phyloP scores from a whole-genome alignment of 1,140 invertebrate species.

The Tetragnatha versicolor region DNA sequence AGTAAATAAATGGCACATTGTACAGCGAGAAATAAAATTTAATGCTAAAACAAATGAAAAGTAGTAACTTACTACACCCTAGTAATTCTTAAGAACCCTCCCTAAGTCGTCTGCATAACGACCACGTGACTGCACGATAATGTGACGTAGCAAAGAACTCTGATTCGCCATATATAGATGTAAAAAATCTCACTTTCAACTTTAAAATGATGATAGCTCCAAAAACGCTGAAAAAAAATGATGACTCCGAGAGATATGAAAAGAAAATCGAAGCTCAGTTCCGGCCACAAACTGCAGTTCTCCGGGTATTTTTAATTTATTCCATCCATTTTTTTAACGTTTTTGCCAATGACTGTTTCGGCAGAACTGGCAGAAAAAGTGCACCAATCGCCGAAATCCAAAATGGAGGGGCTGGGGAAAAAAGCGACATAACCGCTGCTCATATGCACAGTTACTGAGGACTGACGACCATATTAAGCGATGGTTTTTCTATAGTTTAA shows the following conservation, averaged over 20 bases:
- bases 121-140: too few relatives aligned
- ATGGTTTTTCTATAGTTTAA: conserved; percentile 56
- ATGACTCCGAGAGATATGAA: conserved; percentile 33
- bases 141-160: too few relatives aligned
- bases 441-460: conserved; percentile 27
- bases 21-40: too few relatives aligned
- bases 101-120: too few relatives aligned
- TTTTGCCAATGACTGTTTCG: background rate
- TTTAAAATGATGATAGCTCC: too few relatives aligned
- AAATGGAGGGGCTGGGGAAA: background rate
- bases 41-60: too few relatives aligned
- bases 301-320: conserved; percentile 42
- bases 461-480: conserved; percentile 54
- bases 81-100: too few relatives aligned
- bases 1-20: too few relatives aligned
- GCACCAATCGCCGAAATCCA: background rate
- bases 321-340: conserved; percentile 19
- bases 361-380: conserved; percentile 7
- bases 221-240: too few relatives aligned
- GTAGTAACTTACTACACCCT: too few relatives aligned
- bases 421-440: conserved; percentile 33
- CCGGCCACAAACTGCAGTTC: conserved; percentile 46
- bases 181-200: too few relatives aligned
- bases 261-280: conserved; percentile 36
- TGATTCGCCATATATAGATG: too few relatives aligned